Conservation (phyloP, 2,888 invertebrate genomes). For the Aspidiotus destructor region DNA sequence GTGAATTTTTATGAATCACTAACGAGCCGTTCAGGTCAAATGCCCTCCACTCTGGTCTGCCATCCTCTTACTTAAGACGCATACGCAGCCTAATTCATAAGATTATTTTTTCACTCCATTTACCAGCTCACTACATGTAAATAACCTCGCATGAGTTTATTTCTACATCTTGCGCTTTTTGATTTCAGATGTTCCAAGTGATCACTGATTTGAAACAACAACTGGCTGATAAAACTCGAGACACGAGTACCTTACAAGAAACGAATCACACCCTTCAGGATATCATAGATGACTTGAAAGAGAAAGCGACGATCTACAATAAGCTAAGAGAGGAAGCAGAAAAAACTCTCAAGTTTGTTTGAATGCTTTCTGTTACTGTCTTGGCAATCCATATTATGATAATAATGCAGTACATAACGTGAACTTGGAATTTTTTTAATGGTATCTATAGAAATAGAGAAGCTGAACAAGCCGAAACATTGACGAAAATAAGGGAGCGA, state of each 20-base stretch:
- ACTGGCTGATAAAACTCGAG: slow-evolving; percentile 10
- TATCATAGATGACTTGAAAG: slow-evolving; percentile 24
- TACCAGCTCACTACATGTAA: too few species aligned
- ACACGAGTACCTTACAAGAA: slow-evolving; percentile 7
- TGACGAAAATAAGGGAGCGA: slow-evolving; percentile 22
- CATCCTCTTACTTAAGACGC: too few species aligned
- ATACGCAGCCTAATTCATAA: too few species aligned
- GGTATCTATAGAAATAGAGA: slow-evolving; percentile 18
- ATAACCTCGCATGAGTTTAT: too few species aligned
- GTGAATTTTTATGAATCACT: too few species aligned
- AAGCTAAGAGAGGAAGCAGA: slow-evolving; percentile 15
- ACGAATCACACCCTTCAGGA: slow-evolving; percentile 13
- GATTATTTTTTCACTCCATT: too few species aligned
- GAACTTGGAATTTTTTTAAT: not conserved
- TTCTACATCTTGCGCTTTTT: not conserved
- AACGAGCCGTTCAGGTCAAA: too few species aligned
- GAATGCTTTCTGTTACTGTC: not conserved
- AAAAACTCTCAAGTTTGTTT: slow-evolving; percentile 11
- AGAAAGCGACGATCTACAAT: slow-evolving; percentile 17
- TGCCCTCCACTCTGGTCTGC: too few species aligned
- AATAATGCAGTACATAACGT: not conserved
- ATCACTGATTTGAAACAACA: slow-evolving; percentile 14
- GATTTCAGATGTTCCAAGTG: slow-evolving; percentile 11
- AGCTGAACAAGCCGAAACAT: slow-evolving; percentile 13
- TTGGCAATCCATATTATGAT: too few species aligned